Percentiles rank a stretch among this genome's conserved stretches.
These are phyloP conservation scores for Vireo altiloquus DNA, from an alignment of 2,113 vertebrate species.

Conservation along the genomic window DNA sequence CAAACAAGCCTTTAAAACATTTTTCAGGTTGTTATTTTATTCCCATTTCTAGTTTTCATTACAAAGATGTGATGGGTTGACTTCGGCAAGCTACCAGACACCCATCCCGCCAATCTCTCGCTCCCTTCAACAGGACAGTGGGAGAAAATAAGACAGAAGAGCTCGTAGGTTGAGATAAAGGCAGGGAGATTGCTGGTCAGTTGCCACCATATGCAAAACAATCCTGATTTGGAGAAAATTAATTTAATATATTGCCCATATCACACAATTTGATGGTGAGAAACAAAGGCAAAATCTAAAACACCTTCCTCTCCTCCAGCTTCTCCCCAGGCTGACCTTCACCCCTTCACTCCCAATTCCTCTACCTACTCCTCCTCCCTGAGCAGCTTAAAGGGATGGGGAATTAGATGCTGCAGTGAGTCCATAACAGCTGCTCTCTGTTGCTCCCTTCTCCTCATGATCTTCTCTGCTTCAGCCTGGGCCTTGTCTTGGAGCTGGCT, in stretches of 20 bases:
- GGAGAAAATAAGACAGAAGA: neutral
- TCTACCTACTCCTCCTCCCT: neutral
- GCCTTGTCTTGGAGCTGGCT: neutral
- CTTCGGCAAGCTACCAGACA: neutral
- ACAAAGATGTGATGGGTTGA: neutral
- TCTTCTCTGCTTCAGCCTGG: neutral
- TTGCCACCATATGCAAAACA: neutral
- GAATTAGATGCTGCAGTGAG: neutral
- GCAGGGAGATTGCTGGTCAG: neutral
- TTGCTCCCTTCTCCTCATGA: neutral
- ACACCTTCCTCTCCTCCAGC: fast-evolving
- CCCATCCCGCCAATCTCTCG: neutral
- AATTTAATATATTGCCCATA: neutral
- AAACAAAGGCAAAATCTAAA: neutral
- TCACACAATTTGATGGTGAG: neutral
- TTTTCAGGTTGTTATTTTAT: neutral
- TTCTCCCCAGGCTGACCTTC: neutral
- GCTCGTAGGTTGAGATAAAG: neutral
- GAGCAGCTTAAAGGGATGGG: fast-evolving
- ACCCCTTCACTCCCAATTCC: neutral
- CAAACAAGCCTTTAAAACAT: neutral
- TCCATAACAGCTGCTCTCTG: fast-evolving
- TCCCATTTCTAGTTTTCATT: neutral
- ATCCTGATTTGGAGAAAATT: fast-evolving
- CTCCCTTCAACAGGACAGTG: neutral